These are phyloP conservation scores for Pegea sp. DNA, from an alignment of 23 tunicate genomes.

Conservation along the genomic window DNA sequence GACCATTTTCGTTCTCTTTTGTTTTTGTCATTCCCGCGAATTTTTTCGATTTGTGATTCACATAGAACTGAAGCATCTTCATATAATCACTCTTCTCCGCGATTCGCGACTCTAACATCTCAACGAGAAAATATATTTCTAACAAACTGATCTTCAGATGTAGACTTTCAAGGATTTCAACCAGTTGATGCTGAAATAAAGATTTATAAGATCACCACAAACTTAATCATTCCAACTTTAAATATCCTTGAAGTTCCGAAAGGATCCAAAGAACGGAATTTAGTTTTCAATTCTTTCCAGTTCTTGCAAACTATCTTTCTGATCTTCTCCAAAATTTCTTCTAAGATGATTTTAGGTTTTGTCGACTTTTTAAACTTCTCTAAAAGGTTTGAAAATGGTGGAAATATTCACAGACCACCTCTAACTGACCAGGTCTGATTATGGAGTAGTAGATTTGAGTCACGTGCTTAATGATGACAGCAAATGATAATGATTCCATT, in stretches of 20 bases:
- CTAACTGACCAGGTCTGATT: conserved; percentile 20
- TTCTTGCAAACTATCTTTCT: conserved; percentile 30
- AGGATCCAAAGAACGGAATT: conserved; percentile 63
- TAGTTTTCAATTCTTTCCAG: conserved; percentile 60
- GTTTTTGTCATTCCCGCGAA: too few species aligned
- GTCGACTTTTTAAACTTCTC: conserved; percentile 50
- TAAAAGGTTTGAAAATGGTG: neutral
- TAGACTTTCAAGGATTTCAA: conserved; percentile 32
- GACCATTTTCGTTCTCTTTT: too few species aligned
- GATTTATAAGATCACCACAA: neutral
- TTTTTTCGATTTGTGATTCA: too few species aligned
- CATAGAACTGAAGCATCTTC: conserved; percentile 62
- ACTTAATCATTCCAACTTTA: conserved; percentile 13
- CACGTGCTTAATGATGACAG: conserved; percentile 48
- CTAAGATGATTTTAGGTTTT: conserved; percentile 36
- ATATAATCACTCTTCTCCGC: conserved; percentile 64
- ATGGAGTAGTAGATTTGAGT: conserved; percentile 45
- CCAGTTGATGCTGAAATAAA: conserved; percentile 62
- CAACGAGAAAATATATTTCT: conserved; percentile 62
- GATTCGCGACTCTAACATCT: conserved; percentile 74
- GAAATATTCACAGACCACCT: neutral
- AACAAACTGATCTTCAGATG: conserved; percentile 30
- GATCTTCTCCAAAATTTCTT: conserved; percentile 50
- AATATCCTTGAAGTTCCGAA: conserved; percentile 80
- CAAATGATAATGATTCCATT: conserved; percentile 68